Base-by-base conservation (phyloP, 2,888 invertebrate species). In the Drosophila histrio region DNA sequence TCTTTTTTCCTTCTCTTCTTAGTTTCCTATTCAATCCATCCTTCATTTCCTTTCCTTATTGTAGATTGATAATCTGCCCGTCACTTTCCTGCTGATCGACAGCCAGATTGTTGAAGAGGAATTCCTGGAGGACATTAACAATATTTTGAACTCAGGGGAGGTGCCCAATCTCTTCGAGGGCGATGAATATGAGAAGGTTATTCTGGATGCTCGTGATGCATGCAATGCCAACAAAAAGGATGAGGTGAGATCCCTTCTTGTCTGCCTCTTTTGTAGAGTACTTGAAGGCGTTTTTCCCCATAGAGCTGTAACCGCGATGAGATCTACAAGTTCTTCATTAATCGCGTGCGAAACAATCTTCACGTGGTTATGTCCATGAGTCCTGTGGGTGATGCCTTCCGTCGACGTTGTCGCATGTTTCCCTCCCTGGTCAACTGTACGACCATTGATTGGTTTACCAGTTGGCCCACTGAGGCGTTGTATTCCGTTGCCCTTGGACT, bases 391-490 rank as follows among this genome's bases (percentile, higher is more conserved):
- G 96, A 96, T 89, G 95, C 96, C 0, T 97, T 97, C 91, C 95
- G 97, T 68, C 94, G 96, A 36, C 94, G 98, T 6, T 96, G 98
- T 81, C 94, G 98, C 39, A 97, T 98, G 96, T 98, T 98, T 90
- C 98, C 98, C 0, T 97, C 98, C 0, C 92, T 98, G 71, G 96
- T 97, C 5, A 98, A 98, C 92, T 98, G 97, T 89, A 98, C 97
- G 88, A 97, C 97, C 0, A 97, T 98, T 62, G 97, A 98, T 90
- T 98, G 98, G 98, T 98, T 97, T 91, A 95, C 95, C 1, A 96
- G 96, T 85, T 98, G 98, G 98, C 97, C 97, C 0, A 93, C 94
- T 9, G 97, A 97, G 88, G 97, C 97, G 11, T 92, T 98, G 53
- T 92, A 96, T 13, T 96, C 97, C 0, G 97, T 97, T 0, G 97